A percentile compares a stretch with the other conserved stretches of the same genome.
phyloP scores from a whole-genome alignment of 1,140 invertebrate species.

The Ceratina calcarata region DNA sequence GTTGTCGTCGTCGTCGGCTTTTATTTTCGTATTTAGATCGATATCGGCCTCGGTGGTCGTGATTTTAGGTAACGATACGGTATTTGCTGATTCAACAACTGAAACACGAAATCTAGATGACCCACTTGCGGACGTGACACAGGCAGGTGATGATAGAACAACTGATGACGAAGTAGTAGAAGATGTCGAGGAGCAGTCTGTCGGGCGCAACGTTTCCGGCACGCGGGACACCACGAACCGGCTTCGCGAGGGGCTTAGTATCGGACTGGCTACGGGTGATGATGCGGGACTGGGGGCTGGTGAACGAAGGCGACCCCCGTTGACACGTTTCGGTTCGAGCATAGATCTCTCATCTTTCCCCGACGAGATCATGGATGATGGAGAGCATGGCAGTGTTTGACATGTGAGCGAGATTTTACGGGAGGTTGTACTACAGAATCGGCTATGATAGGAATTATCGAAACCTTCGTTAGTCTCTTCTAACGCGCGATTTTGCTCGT shows the following conservation, averaged over 20 bases:
- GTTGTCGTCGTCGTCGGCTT: not conserved
- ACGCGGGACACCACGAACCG: slow-evolving; percentile 83
- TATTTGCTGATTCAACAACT: slow-evolving; percentile 59
- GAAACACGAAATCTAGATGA: slow-evolving; percentile 70
- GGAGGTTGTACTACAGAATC: slow-evolving; percentile 80
- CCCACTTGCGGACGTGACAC: slow-evolving; percentile 60
- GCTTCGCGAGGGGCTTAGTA: slow-evolving; percentile 81
- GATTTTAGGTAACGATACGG: slow-evolving; percentile 45
- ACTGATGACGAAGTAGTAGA: slow-evolving; percentile 57
- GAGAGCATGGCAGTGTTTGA: slow-evolving; percentile 77
- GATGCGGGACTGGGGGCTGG: slow-evolving; percentile 86
- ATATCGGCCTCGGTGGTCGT: slow-evolving; percentile 53
- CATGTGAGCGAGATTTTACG: slow-evolving; percentile 85
- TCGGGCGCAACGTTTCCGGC: slow-evolving; percentile 76
- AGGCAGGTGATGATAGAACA: slow-evolving; percentile 55
- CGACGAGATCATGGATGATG: slow-evolving; percentile 66
- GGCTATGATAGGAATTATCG: slow-evolving; percentile 70
- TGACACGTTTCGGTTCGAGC: slow-evolving; percentile 80
- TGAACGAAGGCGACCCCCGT: slow-evolving; percentile 83
- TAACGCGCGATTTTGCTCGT: slow-evolving; percentile 76
- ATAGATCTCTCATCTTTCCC: slow-evolving; percentile 59
- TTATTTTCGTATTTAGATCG: slow-evolving; percentile 58
- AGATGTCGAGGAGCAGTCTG: slow-evolving; percentile 68
- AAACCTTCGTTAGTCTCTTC: slow-evolving; percentile 73
- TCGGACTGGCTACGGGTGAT: slow-evolving; percentile 85